phyloP scores from a whole-genome alignment of 1,140 invertebrate species.

The Zaprionus vittiger region DNA sequence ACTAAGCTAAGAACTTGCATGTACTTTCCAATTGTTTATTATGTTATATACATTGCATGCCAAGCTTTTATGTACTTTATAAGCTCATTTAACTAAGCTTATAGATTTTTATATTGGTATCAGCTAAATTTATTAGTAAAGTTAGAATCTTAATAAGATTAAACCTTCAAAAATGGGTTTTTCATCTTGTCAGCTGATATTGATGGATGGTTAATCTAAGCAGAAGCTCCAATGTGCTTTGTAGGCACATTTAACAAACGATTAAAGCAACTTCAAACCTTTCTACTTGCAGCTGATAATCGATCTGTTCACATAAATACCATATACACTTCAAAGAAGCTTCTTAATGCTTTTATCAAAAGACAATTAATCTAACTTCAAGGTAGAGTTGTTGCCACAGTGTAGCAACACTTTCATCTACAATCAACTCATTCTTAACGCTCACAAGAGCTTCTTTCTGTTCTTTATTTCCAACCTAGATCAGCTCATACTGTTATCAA shows the following conservation, averaged over 20 bases:
- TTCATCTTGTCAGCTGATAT: too few relatives aligned
- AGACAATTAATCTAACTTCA: neutral
- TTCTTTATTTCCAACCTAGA: neutral
- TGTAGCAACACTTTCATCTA: neutral
- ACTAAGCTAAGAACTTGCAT: too few relatives aligned
- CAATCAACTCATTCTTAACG: neutral
- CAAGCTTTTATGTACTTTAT: constrained; percentile 2
- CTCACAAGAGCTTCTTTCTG: neutral
- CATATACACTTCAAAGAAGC: neutral
- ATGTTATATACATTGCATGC: too few relatives aligned
- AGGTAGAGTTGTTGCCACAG: neutral
- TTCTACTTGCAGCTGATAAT: neutral
- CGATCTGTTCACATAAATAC: neutral
- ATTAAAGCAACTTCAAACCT: too few relatives aligned
- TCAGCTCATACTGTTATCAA: neutral
- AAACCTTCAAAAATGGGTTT: too few relatives aligned
- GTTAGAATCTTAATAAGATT: too few relatives aligned
- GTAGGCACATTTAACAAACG: neutral
- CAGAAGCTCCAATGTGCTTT: neutral
- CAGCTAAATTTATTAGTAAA: too few relatives aligned
- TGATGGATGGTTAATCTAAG: too few relatives aligned
- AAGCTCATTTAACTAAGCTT: neutral
- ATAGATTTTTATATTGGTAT: too few relatives aligned
- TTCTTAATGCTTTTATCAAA: neutral
- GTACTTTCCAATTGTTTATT: too few relatives aligned